Conservation (phyloP, 2,888 invertebrate species). For the Panopea generosa region DNA sequence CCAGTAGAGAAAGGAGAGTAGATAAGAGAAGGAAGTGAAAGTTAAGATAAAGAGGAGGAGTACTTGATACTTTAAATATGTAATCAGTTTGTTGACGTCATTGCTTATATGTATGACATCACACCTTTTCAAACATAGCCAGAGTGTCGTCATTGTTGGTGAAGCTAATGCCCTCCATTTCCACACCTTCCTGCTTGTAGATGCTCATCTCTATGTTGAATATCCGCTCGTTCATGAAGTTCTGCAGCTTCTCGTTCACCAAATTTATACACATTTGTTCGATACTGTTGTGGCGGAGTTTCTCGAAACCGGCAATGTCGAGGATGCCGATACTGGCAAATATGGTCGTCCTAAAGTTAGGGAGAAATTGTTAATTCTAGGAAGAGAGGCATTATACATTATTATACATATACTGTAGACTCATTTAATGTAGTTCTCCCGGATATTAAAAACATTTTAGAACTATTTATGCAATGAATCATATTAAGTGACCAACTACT, state of each 20-base stretch:
- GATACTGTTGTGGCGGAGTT: conserved; percentile 76
- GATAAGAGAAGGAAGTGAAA: too few relatives aligned
- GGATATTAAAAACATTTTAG: too few relatives aligned
- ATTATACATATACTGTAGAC: too few relatives aligned
- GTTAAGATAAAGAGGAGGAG: too few relatives aligned
- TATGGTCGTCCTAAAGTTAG: conserved; percentile 8
- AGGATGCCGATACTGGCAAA: conserved; percentile 75
- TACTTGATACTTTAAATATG: too few relatives aligned
- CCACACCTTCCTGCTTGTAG: conserved; percentile 67
- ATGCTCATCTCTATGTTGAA: conserved; percentile 69
- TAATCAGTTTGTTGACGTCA: too few relatives aligned
- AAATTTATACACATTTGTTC: conserved; percentile 82
- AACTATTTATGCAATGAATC: too few relatives aligned
- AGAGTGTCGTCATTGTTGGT: conserved; percentile 77
- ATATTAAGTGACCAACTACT: too few relatives aligned
- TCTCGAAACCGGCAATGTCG: conserved; percentile 83
- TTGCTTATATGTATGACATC: too few relatives aligned
- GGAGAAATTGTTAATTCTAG: neutral
- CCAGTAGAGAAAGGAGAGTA: too few relatives aligned
- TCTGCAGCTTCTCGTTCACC: conserved; percentile 79
- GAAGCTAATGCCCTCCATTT: conserved; percentile 62
- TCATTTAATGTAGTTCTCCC: too few relatives aligned
- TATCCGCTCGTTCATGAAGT: conserved; percentile 73
- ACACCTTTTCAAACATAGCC: conserved; percentile 69
- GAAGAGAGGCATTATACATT: too few relatives aligned